Evolutionary conservation across 2,888 invertebrate genomes (phyloP).

Genomic region (Cheiracanthium punctorium): DNA sequence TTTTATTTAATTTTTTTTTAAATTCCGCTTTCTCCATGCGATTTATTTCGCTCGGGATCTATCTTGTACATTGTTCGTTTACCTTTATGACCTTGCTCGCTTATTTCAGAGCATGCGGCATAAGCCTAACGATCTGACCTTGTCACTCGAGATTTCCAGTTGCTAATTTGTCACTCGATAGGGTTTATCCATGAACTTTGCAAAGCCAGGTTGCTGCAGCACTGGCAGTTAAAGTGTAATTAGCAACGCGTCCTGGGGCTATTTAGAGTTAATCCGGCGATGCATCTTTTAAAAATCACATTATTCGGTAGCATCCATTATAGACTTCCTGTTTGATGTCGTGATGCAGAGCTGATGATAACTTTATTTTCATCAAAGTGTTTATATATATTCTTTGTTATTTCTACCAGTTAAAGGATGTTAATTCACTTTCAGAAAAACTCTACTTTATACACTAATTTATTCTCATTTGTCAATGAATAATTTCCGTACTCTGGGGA

Average conservation of each 20-base stretch:
- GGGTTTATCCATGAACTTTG: not conserved
- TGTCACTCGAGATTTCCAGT: not conserved
- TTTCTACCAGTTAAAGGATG: too few species aligned
- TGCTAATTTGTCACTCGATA: not conserved
- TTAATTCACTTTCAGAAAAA: too few species aligned
- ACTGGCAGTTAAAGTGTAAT: not conserved
- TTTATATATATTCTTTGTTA: too few species aligned
- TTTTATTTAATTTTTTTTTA: too few species aligned
- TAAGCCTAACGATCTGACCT: not conserved
- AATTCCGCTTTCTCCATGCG: too few species aligned
- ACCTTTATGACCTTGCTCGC: not conserved
- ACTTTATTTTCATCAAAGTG: too few species aligned
- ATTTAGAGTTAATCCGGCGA: not conserved
- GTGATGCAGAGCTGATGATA: not conserved
- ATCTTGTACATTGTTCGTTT: too few species aligned
- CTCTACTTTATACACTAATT: too few species aligned
- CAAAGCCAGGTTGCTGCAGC: not conserved
- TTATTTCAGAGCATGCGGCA: not conserved
- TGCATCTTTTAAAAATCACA: not conserved
- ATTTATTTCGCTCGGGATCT: too few species aligned
- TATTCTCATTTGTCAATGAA: too few species aligned
- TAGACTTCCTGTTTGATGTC: not conserved
- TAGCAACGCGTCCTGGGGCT: not conserved
- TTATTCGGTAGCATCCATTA: too few species aligned
- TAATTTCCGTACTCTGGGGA: too few species aligned